These are phyloP conservation scores for Grantiella picta DNA, from an alignment of 2,113 vertebrate species.

Conservation along the genomic window DNA sequence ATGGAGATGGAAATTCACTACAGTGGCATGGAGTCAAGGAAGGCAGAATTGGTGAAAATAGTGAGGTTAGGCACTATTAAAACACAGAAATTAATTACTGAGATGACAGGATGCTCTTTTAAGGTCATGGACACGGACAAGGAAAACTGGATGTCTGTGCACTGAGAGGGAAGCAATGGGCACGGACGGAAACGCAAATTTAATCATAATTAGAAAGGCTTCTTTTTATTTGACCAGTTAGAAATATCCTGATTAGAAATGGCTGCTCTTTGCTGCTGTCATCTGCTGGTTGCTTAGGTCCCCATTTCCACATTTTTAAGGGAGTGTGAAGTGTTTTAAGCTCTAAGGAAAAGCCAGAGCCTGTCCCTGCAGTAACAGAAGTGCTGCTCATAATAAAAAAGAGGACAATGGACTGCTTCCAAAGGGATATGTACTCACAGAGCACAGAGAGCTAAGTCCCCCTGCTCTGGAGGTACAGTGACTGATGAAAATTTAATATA, in stretches of 20 bases:
- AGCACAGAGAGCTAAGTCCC: rapidly evolving
- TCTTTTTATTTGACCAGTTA: neutral
- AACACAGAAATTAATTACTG: neutral
- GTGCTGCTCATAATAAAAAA: neutral
- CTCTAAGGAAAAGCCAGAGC: neutral
- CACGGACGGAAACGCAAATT: neutral
- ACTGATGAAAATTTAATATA: neutral
- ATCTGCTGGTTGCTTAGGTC: neutral
- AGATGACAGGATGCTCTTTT: neutral
- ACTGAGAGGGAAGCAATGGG: neutral
- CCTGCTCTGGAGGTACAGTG: neutral
- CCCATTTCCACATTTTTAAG: neutral
- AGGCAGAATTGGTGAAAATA: neutral
- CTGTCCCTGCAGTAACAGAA: neutral
- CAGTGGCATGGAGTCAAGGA: neutral
- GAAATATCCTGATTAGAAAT: neutral
- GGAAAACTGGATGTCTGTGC: neutral
- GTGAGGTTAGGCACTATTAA: neutral
- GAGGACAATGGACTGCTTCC: neutral
- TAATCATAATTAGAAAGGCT: neutral
- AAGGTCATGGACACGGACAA: neutral
- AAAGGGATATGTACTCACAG: neutral
- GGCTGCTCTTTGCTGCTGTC: neutral
- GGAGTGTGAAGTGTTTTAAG: neutral
- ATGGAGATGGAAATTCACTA: neutral